phyloP scores from a whole-genome alignment of 2,797 vertebrate genomes.

The Delichon dasypus region DNA sequence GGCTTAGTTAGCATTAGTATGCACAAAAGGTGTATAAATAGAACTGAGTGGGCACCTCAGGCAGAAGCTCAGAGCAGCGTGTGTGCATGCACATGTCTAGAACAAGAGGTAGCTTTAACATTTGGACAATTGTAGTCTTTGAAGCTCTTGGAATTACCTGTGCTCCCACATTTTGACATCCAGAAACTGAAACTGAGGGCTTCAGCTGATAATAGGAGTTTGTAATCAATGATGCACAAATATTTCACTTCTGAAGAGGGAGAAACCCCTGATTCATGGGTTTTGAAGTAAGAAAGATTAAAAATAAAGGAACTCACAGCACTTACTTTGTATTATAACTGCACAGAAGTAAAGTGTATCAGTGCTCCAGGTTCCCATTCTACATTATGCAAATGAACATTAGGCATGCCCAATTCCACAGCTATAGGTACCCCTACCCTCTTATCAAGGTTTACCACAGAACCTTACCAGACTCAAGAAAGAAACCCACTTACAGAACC shows the following conservation, averaged over 20 bases:
- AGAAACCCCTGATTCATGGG: not conserved
- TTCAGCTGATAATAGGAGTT: not conserved
- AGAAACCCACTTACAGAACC: not conserved
- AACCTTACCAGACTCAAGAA: not conserved
- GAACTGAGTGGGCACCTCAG: not conserved
- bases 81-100: not conserved
- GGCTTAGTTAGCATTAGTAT: not conserved
- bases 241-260: not conserved
- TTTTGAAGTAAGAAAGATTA: not conserved
- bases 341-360: not conserved
- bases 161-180: not conserved
- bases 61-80: not conserved
- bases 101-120: not conserved
- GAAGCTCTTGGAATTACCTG: not conserved
- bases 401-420: not conserved
- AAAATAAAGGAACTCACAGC: not conserved
- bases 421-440: not conserved
- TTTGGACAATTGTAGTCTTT: not conserved
- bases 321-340: not conserved
- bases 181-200: not conserved
- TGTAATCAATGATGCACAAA: not conserved
- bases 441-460: not conserved
- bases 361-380: not conserved
- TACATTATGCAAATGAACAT: not conserved
- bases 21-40: constrained; percentile 6